Percentiles rank a stretch among this genome's conserved stretches.
Evolutionary conservation across 2,797 vertebrate species (phyloP).

Genomic region (Coccyzus lansbergi): DNA sequence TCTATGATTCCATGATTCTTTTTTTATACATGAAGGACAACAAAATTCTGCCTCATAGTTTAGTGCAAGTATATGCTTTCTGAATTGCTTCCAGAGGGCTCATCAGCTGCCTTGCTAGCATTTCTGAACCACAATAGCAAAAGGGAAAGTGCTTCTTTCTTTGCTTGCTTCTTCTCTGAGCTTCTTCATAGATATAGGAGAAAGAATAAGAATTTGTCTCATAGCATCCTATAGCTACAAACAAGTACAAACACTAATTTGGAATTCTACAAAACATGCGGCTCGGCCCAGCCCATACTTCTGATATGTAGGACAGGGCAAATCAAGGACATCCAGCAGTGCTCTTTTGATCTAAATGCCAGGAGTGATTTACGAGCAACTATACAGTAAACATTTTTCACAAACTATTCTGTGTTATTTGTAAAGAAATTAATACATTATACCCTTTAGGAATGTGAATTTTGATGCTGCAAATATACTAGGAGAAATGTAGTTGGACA

Average conservation of each 20-base stretch:
- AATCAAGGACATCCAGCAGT: background rate
- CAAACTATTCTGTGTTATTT: background rate
- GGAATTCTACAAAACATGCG: background rate
- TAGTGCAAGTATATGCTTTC: background rate
- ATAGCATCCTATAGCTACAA: background rate
- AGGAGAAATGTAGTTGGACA: background rate
- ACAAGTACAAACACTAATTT: background rate
- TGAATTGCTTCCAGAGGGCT: background rate
- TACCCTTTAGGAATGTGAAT: background rate
- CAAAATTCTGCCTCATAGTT: background rate
- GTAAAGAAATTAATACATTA: background rate
- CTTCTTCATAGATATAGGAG: background rate
- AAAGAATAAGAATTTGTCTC: background rate
- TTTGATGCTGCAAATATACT: background rate
- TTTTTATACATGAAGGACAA: background rate
- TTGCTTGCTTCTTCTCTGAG: background rate
- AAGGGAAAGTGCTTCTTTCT: background rate
- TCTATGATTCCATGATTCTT: no score
- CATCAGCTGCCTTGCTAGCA: background rate
- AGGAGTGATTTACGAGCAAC: background rate
- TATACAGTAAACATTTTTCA: background rate
- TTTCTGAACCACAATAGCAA: background rate
- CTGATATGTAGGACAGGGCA: rapidly evolving
- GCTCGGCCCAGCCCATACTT: background rate
- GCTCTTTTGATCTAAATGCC: background rate